Evolutionary conservation across 64 coral and sea anemone genomes (phyloP).

Genomic region (Actinia equina): DNA sequence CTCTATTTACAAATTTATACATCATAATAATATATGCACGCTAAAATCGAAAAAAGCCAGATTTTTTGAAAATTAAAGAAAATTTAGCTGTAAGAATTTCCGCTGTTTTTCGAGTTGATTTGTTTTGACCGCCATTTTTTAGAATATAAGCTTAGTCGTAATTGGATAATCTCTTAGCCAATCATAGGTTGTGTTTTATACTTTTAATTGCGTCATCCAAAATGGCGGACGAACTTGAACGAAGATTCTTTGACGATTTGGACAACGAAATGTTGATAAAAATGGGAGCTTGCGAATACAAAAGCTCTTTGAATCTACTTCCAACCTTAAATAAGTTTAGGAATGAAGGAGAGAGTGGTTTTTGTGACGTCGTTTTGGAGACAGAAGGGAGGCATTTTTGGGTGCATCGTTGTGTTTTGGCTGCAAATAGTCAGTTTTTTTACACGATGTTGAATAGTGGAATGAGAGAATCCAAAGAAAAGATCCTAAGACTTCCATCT

Average conservation of each 20-base stretch:
- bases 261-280: conserved; percentile 27
- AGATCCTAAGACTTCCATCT: conserved; percentile 36
- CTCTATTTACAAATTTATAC: conserved; percentile 78
- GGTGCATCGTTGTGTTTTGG: conserved; percentile 56
- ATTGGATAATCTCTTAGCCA: conserved; percentile 7
- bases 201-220: neutral
- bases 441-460: conserved; percentile 73
- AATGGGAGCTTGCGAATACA: conserved; percentile 12
- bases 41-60: neutral
- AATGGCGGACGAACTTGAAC: conserved; percentile 24
- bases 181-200: neutral
- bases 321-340: conserved; percentile 40
- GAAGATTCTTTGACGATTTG: neutral
- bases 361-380: conserved; percentile 71
- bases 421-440: conserved; percentile 76
- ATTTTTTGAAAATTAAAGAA: neutral
- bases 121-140: conserved; percentile 47
- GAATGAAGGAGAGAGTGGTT: conserved; percentile 60
- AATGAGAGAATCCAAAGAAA: conserved; percentile 70
- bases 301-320: conserved; percentile 17
- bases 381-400: conserved; percentile 56
- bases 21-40: conserved; percentile 7
- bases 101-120: neutral
- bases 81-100: neutral
- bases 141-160: neutral